Base-by-base conservation (phyloP, 1,140 invertebrate species). In the Drosophila melanica region DNA sequence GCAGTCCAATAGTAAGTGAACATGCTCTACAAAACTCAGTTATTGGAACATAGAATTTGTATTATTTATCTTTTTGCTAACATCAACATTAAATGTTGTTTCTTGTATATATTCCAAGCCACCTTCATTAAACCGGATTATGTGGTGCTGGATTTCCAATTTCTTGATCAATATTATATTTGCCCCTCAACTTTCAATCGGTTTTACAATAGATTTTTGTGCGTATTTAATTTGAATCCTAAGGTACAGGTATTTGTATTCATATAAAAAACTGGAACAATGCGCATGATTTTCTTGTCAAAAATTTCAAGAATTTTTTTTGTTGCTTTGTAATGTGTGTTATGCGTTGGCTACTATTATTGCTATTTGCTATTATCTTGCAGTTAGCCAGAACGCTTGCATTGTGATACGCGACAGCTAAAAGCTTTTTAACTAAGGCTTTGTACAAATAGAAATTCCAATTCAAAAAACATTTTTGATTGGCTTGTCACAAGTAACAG, bases 131-230 rank as follows among this genome's bases (percentile, higher is more conserved):
- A 50, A 62, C 57, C 57, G 51, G 27, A 23, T 57, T 51, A 74
- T 62, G 18, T 69, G 39, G 35, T 47, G 44, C 48, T 35, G 45
- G 47, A 41, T 64, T 23, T 30, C 20, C 55, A 42, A 67, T 48
- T 39, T 39, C 39, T n/a, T 20, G 27, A 18, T 50, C 23, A 68
- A 58, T 51, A 64, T 37, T 51, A 8, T 51, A 8, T 47, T 59
- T 66, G 33, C 44, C 47, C 27, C 37, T 35, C 47, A 65, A 44
- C 69, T 57, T 37, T 16, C 50, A 39, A 10, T 65, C 23, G 37
- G 30, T 73, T 87, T 67, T 86, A 87, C 70, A 73, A 76, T 65
- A 74, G 64, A 75, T 78, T 73, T 85, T 86, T 86, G 82, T 86
- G 82, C 82, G 82, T 87, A 59, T 54, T 68, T 60, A 59, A 54